phyloP scores from a whole-genome alignment of 2,797 vertebrate species.

The Paguma larvata region DNA sequence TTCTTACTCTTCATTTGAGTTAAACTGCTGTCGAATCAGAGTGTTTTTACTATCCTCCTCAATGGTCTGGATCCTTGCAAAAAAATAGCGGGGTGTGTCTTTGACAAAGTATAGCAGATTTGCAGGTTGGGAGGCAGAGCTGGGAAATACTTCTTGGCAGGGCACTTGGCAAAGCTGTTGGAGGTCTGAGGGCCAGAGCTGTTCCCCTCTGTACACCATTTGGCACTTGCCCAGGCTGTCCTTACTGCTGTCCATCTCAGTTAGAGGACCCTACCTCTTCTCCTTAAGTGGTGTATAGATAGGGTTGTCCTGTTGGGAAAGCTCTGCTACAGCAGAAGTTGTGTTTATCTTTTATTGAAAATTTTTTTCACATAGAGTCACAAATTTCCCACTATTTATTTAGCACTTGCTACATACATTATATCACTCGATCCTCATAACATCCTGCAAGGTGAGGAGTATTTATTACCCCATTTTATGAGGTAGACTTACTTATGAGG shows the following conservation, averaged over 20 bases:
- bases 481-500: neutral
- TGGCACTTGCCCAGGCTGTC: neutral
- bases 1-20: conserved; percentile 66
- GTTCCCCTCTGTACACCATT: neutral
- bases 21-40: conserved; percentile 21
- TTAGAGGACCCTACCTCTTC: rapidly evolving
- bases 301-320: neutral
- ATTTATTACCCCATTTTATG: neutral
- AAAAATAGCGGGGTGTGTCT: neutral
- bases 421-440: neutral
- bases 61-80: conserved; percentile 47
- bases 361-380: neutral
- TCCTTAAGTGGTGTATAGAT: neutral
- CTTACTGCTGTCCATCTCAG: neutral
- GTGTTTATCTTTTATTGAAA: neutral
- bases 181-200: neutral
- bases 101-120: neutral
- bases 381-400: neutral
- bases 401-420: neutral
- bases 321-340: neutral
- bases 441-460: neutral
- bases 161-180: neutral
- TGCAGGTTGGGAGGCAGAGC: neutral
- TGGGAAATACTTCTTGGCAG: neutral
- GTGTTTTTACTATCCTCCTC: conserved; percentile 1